Conservation (phyloP, 1,140 invertebrate species). For the Brachionus koreanus region DNA sequence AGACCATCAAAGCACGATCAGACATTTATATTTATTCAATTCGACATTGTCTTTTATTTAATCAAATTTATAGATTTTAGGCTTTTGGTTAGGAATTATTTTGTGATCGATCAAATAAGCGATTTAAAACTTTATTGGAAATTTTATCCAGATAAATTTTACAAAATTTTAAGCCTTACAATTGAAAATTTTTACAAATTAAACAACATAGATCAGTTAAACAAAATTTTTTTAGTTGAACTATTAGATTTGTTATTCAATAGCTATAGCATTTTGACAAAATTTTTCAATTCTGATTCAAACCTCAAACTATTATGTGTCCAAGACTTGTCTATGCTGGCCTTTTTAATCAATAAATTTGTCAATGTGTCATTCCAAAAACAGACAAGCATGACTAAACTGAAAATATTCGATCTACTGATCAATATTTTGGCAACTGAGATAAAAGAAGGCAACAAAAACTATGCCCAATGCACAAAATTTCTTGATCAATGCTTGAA, state of each 20-base stretch:
- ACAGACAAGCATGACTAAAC: neutral
- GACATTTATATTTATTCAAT: neutral
- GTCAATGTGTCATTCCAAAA: neutral
- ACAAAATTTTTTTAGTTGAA: neutral
- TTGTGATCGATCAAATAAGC: neutral
- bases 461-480: neutral
- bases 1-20: neutral
- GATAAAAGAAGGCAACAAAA: neutral
- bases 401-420: neutral
- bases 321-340: neutral
- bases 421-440: neutral
- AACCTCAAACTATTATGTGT: neutral
- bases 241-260: neutral
- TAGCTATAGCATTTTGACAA: neutral
- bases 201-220: neutral
- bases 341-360: neutral
- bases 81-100: neutral
- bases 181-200: neutral
- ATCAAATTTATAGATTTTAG: neutral
- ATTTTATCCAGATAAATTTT: constrained; percentile 12
- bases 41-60: neutral
- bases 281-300: neutral
- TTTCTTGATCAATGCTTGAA: neutral
- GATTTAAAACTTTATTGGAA: neutral
- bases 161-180: neutral